Conservation (phyloP, 2,797 vertebrate species). For the Gymnoscopelus microlampas region DNA sequence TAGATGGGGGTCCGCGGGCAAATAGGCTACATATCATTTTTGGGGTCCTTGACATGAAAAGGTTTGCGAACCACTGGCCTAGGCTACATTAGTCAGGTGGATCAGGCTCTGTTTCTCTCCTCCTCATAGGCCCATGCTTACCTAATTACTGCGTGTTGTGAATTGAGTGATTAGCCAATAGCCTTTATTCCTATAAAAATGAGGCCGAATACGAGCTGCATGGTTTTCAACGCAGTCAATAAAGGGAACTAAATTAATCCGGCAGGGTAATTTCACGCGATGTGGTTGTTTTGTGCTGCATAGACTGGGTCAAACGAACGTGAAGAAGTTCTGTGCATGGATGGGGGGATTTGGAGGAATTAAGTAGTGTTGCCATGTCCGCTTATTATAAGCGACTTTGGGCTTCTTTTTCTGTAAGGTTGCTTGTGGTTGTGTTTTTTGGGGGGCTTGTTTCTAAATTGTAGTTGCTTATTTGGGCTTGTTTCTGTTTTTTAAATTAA, state of each 20-base stretch:
- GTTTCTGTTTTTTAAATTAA: too few relatives aligned
- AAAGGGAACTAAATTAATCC: constrained; percentile 87
- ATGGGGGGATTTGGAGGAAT: constrained; percentile 61
- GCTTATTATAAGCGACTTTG: too few relatives aligned
- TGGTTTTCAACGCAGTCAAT: constrained; percentile 77
- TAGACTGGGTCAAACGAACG: constrained; percentile 83
- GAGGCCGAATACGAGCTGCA: constrained; percentile 63
- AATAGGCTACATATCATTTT: too few relatives aligned
- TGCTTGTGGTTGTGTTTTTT: too few relatives aligned
- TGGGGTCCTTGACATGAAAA: too few relatives aligned
- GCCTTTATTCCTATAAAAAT: constrained; percentile 75
- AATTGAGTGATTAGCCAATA: constrained; percentile 85
- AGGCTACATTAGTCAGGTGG: not conserved
- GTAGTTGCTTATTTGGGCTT: too few relatives aligned
- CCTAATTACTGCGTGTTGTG: constrained; percentile 78
- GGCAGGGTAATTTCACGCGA: constrained; percentile 88
- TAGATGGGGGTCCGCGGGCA: too few relatives aligned
- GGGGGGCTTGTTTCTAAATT: too few relatives aligned
- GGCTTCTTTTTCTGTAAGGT: too few relatives aligned
- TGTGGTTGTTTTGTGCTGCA: constrained; percentile 83
- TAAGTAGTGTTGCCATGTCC: constrained; percentile 18
- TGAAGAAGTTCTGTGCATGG: constrained; percentile 78
- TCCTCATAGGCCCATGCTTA: constrained; percentile 12
- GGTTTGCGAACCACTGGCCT: too few relatives aligned
- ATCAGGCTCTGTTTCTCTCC: constrained; percentile 5